Conservation (phyloP, 1,140 invertebrate genomes). For the Eulimnadia texana region DNA sequence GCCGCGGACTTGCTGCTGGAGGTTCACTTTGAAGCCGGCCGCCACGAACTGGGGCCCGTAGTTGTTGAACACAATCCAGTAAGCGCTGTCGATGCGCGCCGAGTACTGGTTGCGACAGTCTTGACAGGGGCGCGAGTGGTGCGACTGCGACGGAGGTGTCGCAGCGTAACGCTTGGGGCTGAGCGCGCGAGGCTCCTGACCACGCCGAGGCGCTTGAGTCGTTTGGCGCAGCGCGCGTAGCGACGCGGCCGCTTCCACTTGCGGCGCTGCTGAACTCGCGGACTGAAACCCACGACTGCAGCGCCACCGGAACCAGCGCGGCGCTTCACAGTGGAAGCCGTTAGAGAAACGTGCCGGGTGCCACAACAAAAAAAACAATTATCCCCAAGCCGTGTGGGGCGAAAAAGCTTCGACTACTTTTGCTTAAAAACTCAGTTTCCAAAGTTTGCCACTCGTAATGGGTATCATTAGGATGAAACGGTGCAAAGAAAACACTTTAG, state of each 20-base stretch:
- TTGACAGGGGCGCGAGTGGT: not conserved
- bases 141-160: not conserved
- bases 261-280: not conserved
- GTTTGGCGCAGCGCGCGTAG: not conserved
- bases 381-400: not conserved
- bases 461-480: too few species aligned
- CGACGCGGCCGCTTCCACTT: not conserved
- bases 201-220: not conserved
- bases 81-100: constrained; percentile 4
- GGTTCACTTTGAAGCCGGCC: constrained; percentile 4
- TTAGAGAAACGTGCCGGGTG: not conserved
- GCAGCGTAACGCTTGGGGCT: too few species aligned
- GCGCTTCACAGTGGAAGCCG: not conserved
- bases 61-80: constrained; percentile 9
- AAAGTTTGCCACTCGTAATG: too few species aligned
- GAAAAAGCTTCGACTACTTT: not conserved
- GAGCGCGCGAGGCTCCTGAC: not conserved
- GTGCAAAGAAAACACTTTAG: too few species aligned
- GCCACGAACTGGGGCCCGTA: not conserved
- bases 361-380: not conserved
- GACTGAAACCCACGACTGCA: not conserved
- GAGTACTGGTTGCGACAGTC: not conserved
- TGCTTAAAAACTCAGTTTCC: too few species aligned
- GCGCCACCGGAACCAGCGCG: not conserved
- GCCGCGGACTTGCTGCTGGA: not conserved